Evolutionary conservation across 1,140 invertebrate genomes (phyloP).

Genomic region (Thaumatotibia leucotreta): DNA sequence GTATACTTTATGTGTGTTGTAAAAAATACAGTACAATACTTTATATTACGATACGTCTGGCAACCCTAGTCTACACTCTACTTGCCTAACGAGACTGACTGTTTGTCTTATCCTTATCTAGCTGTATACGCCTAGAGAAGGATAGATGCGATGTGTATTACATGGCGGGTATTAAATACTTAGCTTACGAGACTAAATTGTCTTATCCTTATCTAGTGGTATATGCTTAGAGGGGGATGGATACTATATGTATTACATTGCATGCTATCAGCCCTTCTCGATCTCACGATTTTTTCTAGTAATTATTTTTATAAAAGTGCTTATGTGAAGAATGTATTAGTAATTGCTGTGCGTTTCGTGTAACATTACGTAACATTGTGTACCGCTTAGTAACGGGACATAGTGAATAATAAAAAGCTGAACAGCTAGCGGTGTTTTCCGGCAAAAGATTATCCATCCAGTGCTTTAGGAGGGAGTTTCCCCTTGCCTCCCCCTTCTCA

Average conservation of each 20-base stretch:
- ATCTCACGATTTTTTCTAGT: neutral
- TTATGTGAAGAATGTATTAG: neutral
- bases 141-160: too few relatives aligned
- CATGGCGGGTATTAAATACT: neutral
- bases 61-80: too few relatives aligned
- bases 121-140: neutral
- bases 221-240: neutral
- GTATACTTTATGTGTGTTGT: too few relatives aligned
- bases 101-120: neutral
- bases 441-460: neutral
- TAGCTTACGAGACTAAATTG: neutral
- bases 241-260: neutral
- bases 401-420: neutral
- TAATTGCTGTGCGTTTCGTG: neutral
- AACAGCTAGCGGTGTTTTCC: neutral
- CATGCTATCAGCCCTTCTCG: neutral
- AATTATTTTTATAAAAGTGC: neutral
- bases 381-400: neutral
- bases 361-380: neutral
- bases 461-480: neutral
- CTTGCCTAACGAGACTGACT: neutral
- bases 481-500: too few relatives aligned
- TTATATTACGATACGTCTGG: too few relatives aligned
- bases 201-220: neutral
- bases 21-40: too few relatives aligned